Evolutionary conservation across 2,888 invertebrate genomes (phyloP).

Genomic region (Ecliptopera silaceata): DNA sequence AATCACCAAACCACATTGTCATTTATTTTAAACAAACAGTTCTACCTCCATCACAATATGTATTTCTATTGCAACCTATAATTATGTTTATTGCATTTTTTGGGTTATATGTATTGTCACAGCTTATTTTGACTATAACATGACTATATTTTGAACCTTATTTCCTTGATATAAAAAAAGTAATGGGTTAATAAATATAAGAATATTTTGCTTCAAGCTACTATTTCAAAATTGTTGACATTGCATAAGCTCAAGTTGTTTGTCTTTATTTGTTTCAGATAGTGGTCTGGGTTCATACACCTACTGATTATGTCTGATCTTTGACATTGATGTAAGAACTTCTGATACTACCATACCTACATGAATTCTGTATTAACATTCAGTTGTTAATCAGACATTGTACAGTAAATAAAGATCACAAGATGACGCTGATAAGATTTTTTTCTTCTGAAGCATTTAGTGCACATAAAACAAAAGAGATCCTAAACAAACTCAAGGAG

Average conservation of each 20-base stretch:
- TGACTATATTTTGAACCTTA: too few species aligned
- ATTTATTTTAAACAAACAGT: too few species aligned
- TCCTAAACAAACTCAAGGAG: constrained; percentile 79
- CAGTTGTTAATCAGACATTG: constrained; percentile 46
- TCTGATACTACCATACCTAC: constrained; percentile 34
- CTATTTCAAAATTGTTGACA: constrained; percentile 37
- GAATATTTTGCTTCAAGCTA: too few species aligned
- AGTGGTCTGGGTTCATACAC: constrained; percentile 38
- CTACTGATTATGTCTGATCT: constrained; percentile 65
- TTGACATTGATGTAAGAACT: constrained; percentile 75
- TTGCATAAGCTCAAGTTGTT: constrained; percentile 75
- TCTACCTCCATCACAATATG: too few species aligned
- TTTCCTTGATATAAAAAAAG: too few species aligned
- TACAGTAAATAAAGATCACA: constrained; percentile 31
- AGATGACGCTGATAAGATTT: constrained; percentile 83
- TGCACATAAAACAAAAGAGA: constrained; percentile 82
- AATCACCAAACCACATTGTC: too few species aligned
- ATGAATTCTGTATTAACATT: constrained; percentile 31
- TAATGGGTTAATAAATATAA: too few species aligned
- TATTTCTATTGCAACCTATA: too few species aligned
- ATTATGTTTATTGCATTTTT: too few species aligned
- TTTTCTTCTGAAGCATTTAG: constrained; percentile 85
- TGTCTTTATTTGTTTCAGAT: constrained; percentile 68
- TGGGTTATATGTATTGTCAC: too few species aligned
- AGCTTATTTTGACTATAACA: too few species aligned